Evolutionary conservation across 2,888 invertebrate genomes (phyloP).

Genomic region (Bedellia somnulentella): DNA sequence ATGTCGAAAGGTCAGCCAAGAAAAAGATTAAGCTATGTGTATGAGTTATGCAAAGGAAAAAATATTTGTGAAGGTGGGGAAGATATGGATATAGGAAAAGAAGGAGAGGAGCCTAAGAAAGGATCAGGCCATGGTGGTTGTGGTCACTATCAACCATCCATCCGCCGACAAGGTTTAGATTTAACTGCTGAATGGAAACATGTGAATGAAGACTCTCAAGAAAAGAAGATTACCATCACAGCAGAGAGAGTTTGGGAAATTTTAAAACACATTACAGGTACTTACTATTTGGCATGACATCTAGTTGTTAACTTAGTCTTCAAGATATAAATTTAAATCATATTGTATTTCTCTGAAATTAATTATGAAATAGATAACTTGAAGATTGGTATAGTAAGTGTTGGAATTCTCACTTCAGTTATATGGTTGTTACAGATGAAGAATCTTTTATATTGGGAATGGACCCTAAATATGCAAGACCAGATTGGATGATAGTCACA

Average conservation of each 20-base stretch:
- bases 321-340: background rate
- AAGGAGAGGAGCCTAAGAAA: slow-evolving; percentile 65
- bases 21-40: slow-evolving; percentile 91
- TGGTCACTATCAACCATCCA: slow-evolving; percentile 95
- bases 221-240: slow-evolving; percentile 89
- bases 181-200: slow-evolving; percentile 98
- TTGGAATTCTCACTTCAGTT: background rate
- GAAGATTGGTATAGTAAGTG: background rate
- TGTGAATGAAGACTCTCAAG: slow-evolving; percentile 97
- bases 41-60: slow-evolving; percentile 97
- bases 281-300: too few species aligned
- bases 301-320: too few species aligned
- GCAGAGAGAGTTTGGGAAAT: slow-evolving; percentile 98
- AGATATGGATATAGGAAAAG: slow-evolving; percentile 91
- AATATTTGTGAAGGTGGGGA: slow-evolving; percentile 98
- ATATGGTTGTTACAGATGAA: slow-evolving; percentile 66
- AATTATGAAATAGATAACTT: background rate
- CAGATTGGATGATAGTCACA: slow-evolving; percentile 99
- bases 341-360: background rate
- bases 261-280: slow-evolving; percentile 83
- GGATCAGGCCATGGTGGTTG: slow-evolving; percentile 89
- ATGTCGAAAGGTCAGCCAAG: slow-evolving; percentile 97
- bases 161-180: slow-evolving; percentile 87
- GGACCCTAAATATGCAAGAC: slow-evolving; percentile 96
- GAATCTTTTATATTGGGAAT: slow-evolving; percentile 93